A percentile compares a stretch with the other conserved stretches of the same genome.
Conservation (phyloP, 1,140 invertebrate genomes). For the Temnothorax longispinosus region DNA sequence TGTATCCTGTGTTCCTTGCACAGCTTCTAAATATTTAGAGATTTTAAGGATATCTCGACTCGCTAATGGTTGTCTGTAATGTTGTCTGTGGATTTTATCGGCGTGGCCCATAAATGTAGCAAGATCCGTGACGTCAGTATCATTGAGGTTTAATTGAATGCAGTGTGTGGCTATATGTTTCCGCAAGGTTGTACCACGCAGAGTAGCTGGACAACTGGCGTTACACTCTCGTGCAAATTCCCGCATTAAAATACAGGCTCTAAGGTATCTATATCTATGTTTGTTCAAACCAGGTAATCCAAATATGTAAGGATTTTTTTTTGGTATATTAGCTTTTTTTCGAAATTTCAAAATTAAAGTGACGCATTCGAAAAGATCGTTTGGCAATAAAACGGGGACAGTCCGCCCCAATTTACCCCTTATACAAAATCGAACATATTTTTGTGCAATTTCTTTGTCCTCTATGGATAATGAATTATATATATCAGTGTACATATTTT, state of each 20-base stretch:
- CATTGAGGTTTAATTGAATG: not conserved
- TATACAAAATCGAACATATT: not conserved
- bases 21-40: not conserved
- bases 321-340: not conserved
- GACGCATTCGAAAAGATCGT: not conserved
- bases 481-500: not conserved
- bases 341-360: not conserved
- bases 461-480: not conserved
- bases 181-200: not conserved
- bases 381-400: not conserved
- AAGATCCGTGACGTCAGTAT: not conserved
- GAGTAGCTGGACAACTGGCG: not conserved
- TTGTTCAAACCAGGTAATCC: slow-evolving; percentile 5
- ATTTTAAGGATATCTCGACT: not conserved
- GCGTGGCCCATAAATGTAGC: not conserved
- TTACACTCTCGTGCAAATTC: slow-evolving; percentile 8
- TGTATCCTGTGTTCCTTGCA: not conserved
- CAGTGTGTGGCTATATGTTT: slow-evolving; percentile 6
- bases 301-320: slow-evolving; percentile 12
- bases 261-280: not conserved
- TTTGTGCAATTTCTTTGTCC: not conserved
- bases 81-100: not conserved
- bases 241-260: not conserved
- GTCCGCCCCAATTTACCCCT: not conserved
- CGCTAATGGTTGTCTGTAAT: not conserved